Evolutionary conservation across 2,797 vertebrate genomes (phyloP).

Genomic region (Gila robusta): DNA sequence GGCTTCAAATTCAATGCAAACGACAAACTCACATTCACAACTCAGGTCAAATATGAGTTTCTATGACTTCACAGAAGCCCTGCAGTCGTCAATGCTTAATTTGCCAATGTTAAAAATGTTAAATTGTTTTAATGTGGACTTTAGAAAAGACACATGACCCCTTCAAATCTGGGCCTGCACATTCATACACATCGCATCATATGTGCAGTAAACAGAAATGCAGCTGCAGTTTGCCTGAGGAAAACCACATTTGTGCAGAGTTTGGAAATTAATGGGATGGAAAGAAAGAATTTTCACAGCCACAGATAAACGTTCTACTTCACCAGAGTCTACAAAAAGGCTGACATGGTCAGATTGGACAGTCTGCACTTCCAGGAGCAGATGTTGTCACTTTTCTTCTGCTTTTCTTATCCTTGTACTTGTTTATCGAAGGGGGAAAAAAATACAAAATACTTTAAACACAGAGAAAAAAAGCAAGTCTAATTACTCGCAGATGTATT

Average conservation of each 20-base stretch:
- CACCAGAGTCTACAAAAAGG: constrained; percentile 66
- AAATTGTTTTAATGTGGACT: neutral
- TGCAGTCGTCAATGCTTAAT: neutral
- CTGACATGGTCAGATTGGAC: constrained; percentile 70
- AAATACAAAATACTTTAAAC: constrained; percentile 60
- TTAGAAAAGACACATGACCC: neutral
- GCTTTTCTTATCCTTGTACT: constrained; percentile 1
- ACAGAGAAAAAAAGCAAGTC: constrained; percentile 60
- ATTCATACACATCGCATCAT: constrained; percentile 56
- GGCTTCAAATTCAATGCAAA: neutral
- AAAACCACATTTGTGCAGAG: constrained; percentile 68
- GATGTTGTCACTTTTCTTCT: constrained; percentile 61
- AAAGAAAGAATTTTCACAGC: constrained; percentile 68
- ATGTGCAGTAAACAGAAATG: constrained; percentile 68
- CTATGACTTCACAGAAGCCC: neutral
- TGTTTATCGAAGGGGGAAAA: constrained; percentile 47
- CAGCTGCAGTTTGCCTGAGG: constrained; percentile 72
- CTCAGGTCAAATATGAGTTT: neutral
- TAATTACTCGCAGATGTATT: constrained; percentile 69
- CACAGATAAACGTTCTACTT: constrained; percentile 73
- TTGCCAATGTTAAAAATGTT: neutral
- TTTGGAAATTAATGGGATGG: constrained; percentile 76
- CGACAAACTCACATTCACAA: neutral
- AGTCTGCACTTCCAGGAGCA: constrained; percentile 70
- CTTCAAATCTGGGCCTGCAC: constrained; percentile 33